Evolutionary conservation across 2,113 vertebrate species (phyloP).

Genomic region (Laterallus jamaicensis): DNA sequence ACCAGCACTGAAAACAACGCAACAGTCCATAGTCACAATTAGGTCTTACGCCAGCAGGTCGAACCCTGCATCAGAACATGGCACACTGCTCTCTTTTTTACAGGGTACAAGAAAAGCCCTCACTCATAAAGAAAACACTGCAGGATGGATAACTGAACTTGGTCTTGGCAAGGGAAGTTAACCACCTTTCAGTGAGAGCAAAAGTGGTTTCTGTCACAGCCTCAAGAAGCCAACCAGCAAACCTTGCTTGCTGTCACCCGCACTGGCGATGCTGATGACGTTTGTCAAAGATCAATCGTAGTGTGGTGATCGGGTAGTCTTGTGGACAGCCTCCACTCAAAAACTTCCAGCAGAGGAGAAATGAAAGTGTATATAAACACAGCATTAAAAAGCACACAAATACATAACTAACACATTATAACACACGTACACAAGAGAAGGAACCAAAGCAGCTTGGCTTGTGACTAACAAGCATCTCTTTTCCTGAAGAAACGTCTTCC

Average conservation of each 20-base stretch:
- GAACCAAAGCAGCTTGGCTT: not conserved
- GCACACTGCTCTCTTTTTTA: not conserved
- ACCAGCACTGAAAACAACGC: not conserved
- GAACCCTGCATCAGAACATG: not conserved
- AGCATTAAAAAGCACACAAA: not conserved
- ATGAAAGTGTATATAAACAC: not conserved
- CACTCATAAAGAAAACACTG: not conserved
- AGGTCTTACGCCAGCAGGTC: not conserved
- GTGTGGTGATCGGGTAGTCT: not conserved
- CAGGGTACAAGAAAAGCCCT: not conserved
- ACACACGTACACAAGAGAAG: not conserved
- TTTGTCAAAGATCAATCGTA: not conserved
- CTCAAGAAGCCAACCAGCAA: not conserved
- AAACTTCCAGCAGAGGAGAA: conserved; percentile 1
- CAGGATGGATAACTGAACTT: not conserved
- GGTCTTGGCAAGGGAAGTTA: not conserved
- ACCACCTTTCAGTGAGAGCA: not conserved
- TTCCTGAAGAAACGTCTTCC: not conserved
- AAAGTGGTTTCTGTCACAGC: not conserved
- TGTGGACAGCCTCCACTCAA: conserved; percentile 21
- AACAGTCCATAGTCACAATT: not conserved
- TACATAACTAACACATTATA: not conserved
- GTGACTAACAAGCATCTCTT: not conserved
- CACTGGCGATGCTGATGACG: not conserved
- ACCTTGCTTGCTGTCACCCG: not conserved